phyloP scores from a whole-genome alignment of 1,140 invertebrate genomes.

The Hycleus cichorii region DNA sequence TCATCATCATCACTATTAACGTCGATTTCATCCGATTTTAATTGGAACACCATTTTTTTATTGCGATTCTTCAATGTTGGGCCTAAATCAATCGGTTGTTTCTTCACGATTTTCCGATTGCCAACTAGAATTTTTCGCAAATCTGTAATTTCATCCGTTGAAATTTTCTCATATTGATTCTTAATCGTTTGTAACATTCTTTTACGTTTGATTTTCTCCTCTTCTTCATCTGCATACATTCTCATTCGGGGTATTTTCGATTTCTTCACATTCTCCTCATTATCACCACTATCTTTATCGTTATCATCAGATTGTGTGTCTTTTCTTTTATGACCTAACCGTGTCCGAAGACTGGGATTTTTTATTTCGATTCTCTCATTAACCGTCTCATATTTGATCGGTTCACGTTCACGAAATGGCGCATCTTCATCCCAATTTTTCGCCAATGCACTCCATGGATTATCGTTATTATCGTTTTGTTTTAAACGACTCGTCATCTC shows the following conservation, averaged over 20 bases:
- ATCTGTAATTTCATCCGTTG: constrained; percentile 16
- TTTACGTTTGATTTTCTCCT: constrained; percentile 51
- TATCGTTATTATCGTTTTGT: constrained; percentile 41
- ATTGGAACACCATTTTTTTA: constrained; percentile 24
- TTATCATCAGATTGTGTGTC: neutral
- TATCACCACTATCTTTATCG: no score
- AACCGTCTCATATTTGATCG: constrained; percentile 8
- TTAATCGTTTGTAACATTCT: constrained; percentile 34
- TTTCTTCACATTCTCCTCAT: constrained; percentile 48
- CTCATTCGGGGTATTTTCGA: constrained; percentile 66
- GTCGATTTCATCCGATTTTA: constrained; percentile 8
- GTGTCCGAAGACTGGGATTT: constrained; percentile 40
- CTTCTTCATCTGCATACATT: constrained; percentile 85
- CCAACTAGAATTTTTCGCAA: constrained; percentile 28
- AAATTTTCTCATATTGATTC: constrained; percentile 32
- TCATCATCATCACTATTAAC: neutral
- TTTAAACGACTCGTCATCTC: constrained; percentile 37
- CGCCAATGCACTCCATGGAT: constrained; percentile 66
- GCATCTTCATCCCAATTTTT: constrained; percentile 60
- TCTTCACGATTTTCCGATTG: constrained; percentile 15
- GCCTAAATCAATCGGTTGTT: constrained; percentile 23
- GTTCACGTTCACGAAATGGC: constrained; percentile 32
- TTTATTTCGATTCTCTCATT: constrained; percentile 17
- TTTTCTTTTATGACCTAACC: constrained; percentile 38
- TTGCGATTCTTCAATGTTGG: constrained; percentile 32